Conservation (phyloP, 2,888 invertebrate genomes). For the Ornithoptera alexandrae region DNA sequence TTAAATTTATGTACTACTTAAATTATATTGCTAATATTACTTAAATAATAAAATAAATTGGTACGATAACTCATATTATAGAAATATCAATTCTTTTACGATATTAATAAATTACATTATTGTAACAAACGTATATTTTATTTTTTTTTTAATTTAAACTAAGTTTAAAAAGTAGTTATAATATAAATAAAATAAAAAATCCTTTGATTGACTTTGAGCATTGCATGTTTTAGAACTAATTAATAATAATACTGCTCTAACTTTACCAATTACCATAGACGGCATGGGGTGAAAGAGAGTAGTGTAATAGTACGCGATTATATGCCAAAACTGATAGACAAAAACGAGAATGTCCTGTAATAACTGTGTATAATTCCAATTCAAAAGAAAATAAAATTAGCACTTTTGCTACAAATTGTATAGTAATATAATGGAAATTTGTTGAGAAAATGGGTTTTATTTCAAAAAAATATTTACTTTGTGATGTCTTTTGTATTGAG, state of each 20-base stretch:
- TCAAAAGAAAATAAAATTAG: background rate
- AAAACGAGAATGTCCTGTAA: conserved; percentile 5
- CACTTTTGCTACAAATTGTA: background rate
- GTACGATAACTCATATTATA: too few relatives aligned
- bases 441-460: conserved; percentile 22
- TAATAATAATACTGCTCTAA: background rate
- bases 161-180: too few relatives aligned
- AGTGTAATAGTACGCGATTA: conserved; percentile 4
- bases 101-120: too few relatives aligned
- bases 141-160: too few relatives aligned
- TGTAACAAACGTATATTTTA: too few relatives aligned
- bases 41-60: too few relatives aligned
- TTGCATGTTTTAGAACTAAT: background rate
- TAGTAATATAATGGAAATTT: conserved; percentile 17
- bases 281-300: background rate
- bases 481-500: conserved; percentile 9
- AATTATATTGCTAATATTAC: too few relatives aligned
- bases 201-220: too few relatives aligned
- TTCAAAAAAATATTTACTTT: conserved; percentile 21
- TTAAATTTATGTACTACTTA: background rate
- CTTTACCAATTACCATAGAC: conserved; percentile 7
- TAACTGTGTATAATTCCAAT: background rate
- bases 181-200: too few relatives aligned
- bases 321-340: background rate
- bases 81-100: too few relatives aligned